Percentiles rank a stretch among this genome's conserved stretches.
phyloP scores from a whole-genome alignment of 2,113 vertebrate genomes.

The Tamias sibiricus region DNA sequence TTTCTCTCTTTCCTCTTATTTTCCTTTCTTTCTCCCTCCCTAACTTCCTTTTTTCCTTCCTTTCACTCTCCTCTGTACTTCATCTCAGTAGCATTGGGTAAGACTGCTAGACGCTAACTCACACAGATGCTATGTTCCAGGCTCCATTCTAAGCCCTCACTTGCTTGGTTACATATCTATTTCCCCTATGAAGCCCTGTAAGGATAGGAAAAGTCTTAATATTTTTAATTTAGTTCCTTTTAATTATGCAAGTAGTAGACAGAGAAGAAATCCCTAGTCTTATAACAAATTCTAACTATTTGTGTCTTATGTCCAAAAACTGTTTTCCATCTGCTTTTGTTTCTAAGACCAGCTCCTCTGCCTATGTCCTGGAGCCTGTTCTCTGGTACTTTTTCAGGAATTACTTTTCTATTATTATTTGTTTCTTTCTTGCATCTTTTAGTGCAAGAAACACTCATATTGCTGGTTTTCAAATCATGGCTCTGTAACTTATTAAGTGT shows the following conservation, averaged over 20 bases:
- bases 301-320: not conserved
- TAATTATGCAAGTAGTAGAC: not conserved
- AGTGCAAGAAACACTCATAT: not conserved
- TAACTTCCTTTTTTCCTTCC: not conserved
- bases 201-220: not conserved
- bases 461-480: not conserved
- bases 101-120: not conserved
- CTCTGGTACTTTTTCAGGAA: not conserved
- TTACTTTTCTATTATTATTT: not conserved
- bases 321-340: not conserved
- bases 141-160: not conserved
- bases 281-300: not conserved
- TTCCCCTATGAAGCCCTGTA: not conserved
- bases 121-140: not conserved
- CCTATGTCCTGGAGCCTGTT: not conserved
- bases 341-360: not conserved
- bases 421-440: not conserved
- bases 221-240: not conserved
- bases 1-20: not conserved
- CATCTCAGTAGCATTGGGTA: not conserved
- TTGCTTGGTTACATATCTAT: not conserved
- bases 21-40: too few relatives aligned
- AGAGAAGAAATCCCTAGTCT: not conserved
- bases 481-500: not conserved
- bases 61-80: too few relatives aligned